Percentiles rank a stretch among this genome's conserved stretches.
These are phyloP conservation scores for Bimastos eiseni DNA, from an alignment of 2,888 invertebrate species.

Conservation along the genomic window DNA sequence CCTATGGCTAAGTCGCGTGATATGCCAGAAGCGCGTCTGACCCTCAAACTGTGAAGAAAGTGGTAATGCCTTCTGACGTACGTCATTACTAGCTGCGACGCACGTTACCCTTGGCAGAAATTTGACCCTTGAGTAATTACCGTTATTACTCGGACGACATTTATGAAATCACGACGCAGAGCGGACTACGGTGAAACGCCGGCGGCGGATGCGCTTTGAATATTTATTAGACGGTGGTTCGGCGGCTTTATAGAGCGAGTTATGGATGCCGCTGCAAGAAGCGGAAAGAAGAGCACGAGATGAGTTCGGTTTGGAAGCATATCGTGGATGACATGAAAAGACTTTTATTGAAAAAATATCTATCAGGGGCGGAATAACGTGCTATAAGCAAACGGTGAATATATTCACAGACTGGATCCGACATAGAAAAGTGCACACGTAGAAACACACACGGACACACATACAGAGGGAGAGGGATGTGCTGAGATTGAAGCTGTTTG, in stretches of 20 bases:
- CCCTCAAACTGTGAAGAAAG: neutral
- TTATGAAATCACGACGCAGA: neutral
- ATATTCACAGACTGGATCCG: neutral
- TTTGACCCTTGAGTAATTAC: slow-evolving; percentile 13
- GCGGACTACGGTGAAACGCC: neutral
- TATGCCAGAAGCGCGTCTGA: neutral
- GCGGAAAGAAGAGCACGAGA: neutral
- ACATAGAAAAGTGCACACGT: neutral
- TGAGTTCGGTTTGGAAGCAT: neutral
- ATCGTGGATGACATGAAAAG: neutral
- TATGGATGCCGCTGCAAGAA: neutral
- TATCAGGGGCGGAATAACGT: neutral
- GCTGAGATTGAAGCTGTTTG: too few relatives aligned
- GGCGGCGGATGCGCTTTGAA: neutral
- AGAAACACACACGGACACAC: neutral
- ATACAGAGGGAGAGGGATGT: too few relatives aligned
- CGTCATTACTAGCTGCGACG: neutral
- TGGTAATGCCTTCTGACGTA: neutral
- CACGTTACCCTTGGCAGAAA: neutral
- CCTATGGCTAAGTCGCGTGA: neutral
- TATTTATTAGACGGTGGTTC: neutral
- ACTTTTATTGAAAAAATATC: neutral
- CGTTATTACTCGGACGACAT: neutral
- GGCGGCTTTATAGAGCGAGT: neutral
- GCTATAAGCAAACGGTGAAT: neutral